Evolutionary conservation across 1,140 invertebrate species (phyloP).

Genomic region (Drosophila funebris): DNA sequence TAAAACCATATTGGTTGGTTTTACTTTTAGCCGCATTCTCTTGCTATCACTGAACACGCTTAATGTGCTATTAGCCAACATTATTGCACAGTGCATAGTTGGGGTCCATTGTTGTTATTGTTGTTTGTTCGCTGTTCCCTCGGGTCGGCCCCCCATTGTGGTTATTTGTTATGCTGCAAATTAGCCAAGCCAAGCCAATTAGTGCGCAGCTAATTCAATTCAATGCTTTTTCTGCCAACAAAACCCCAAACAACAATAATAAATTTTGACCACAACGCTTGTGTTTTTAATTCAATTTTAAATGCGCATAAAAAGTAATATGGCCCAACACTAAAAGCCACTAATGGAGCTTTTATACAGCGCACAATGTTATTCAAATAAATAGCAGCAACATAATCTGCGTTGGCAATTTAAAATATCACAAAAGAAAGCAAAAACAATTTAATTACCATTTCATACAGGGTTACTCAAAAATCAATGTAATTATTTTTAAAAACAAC

Average conservation of each 20-base stretch:
- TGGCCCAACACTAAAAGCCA: conserved; percentile 42
- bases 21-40: background rate
- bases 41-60: conserved; percentile 3
- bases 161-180: conserved; percentile 71
- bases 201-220: conserved; percentile 68
- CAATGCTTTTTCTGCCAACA: conserved; percentile 4
- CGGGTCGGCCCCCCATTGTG: conserved; percentile 21
- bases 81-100: conserved; percentile 30
- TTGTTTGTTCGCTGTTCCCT: conserved; percentile 14
- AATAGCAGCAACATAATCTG: background rate
- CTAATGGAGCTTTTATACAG: conserved; percentile 44
- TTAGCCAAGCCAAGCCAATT: conserved; percentile 66
- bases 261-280: conserved; percentile 2
- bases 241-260: background rate
- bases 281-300: conserved; percentile 60
- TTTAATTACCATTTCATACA: background rate
- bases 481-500: background rate
- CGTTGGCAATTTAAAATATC: background rate
- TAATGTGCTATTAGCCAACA: conserved; percentile 63
- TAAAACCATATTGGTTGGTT: conserved; percentile 40
- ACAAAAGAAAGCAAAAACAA: background rate
- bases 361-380: conserved; percentile 29
- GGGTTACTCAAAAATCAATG: background rate
- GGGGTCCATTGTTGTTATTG: background rate
- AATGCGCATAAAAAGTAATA: conserved; percentile 28